Evolutionary conservation across 2,888 invertebrate species (phyloP), one percentile per base, ranked within the genome.

Genomic region (Himalopsyche anomala): DNA sequence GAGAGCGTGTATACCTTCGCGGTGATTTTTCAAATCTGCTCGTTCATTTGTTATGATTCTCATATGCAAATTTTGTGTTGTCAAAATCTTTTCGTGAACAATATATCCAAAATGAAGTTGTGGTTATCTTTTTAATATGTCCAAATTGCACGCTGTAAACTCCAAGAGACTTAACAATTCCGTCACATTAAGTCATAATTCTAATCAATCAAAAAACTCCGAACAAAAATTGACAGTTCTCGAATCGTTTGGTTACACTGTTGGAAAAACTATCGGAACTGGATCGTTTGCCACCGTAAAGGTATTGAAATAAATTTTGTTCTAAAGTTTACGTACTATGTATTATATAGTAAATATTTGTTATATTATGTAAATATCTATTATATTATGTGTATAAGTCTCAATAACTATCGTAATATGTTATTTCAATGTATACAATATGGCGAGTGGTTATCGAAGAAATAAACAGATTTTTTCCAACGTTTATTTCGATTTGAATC

Each of bases 231-330:
- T 80, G 80, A 45, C 80, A 51, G 96, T 96, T 81, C 93, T 97
- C 55, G 96, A 96, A 91, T 94, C 95, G 42, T 96, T 96, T 91
- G 97, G 97, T 88, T 96, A 96, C 89, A 93, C 93, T 84, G 91
- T 97, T 85, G 96, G 96, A 28, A 95, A 95, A 90, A 95, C 95
- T 6, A 96, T 97, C 89, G 97, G 97, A 6, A 94, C 95, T n/a
- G 97, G 97, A 36, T 96, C 96, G 62, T 97, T 96, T 91, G 96
- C 97, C 79, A 96, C 96, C 83, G 97, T 97, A 12, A 96, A 96
- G 93, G 95, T 96, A 92, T 86, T 85, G 12, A 51, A 19, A 19
- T 51, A 11, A n/a, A 11, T 12, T 15, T 40, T 0, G 3, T 40
- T 5, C 40, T 81, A 42, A 80, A 45, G 6, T 51, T 6, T 80